These are phyloP conservation scores for Sebastes nivosus DNA, from an alignment of 2,797 vertebrate genomes.

Conservation along the genomic window DNA sequence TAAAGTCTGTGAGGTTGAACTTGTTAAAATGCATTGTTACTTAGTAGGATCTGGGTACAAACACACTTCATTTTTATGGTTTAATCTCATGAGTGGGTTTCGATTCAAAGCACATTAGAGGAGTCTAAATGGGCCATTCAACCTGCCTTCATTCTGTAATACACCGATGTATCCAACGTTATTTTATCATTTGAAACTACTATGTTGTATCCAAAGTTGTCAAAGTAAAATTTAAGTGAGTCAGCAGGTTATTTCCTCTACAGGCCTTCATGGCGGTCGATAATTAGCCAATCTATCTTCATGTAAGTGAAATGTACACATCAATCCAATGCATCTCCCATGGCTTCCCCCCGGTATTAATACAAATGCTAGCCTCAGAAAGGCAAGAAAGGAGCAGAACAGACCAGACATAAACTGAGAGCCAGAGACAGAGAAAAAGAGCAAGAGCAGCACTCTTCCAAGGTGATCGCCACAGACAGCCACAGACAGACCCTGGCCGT, in stretches of 20 bases:
- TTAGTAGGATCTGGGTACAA: neutral
- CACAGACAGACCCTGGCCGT: constrained; percentile 47
- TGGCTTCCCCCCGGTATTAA: neutral
- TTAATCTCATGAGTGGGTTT: constrained; percentile 10
- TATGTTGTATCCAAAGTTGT: neutral
- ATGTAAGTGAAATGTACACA: constrained; percentile 24
- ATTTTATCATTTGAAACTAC: neutral
- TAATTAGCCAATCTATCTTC: constrained; percentile 20
- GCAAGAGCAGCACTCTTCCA: constrained; percentile 48
- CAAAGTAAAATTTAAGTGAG: neutral
- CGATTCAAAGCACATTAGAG: constrained; percentile 39
- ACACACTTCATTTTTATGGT: constrained; percentile 10
- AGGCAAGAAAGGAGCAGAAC: neutral
- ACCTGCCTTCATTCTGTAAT: neutral
- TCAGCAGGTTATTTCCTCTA: neutral
- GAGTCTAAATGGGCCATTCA: neutral
- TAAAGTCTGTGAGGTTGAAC: constrained; percentile 27
- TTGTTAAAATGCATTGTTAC: neutral
- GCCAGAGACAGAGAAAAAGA: constrained; percentile 26
- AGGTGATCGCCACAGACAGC: constrained; percentile 57
- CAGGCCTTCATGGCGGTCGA: neutral
- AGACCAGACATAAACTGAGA: constrained; percentile 17
- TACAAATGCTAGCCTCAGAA: constrained; percentile 15
- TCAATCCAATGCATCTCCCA: neutral
- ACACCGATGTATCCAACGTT: neutral